Conservation (phyloP, 2,888 invertebrate species). For the Drosophila ezoana region DNA sequence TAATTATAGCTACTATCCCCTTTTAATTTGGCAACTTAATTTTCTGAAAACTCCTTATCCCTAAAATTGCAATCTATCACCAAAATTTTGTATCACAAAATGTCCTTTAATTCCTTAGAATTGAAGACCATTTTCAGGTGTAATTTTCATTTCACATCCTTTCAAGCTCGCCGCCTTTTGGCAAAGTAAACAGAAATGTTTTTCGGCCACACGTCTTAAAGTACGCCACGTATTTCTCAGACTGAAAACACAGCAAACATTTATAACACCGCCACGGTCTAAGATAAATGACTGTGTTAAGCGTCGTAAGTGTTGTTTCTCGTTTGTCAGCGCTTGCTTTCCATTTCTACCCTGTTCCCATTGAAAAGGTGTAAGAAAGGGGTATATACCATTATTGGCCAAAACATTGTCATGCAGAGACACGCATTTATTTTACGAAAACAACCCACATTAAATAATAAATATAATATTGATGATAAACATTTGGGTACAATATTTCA, state of each 20-base stretch:
- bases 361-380: background rate
- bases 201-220: conserved; percentile 45
- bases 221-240: conserved; percentile 55
- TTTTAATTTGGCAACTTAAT: too few species aligned
- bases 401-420: too few species aligned
- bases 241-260: conserved; percentile 56
- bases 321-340: conserved; percentile 27
- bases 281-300: conserved; percentile 66
- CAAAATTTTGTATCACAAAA: too few species aligned
- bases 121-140: too few species aligned
- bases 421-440: too few species aligned
- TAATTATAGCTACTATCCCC: too few species aligned
- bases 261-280: conserved; percentile 48
- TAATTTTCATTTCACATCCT: background rate
- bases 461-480: too few species aligned
- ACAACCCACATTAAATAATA: too few species aligned
- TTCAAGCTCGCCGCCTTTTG: conserved; percentile 14
- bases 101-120: too few species aligned
- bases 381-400: background rate
- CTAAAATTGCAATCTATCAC: too few species aligned
- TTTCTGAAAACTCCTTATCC: too few species aligned
- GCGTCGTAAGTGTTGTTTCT: conserved; percentile 48
- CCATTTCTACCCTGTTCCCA: background rate
- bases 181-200: conserved; percentile 68
- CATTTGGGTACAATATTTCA: too few species aligned